Evolutionary conservation across 2,888 invertebrate species (phyloP).

Genomic region (Panopea generosa): DNA sequence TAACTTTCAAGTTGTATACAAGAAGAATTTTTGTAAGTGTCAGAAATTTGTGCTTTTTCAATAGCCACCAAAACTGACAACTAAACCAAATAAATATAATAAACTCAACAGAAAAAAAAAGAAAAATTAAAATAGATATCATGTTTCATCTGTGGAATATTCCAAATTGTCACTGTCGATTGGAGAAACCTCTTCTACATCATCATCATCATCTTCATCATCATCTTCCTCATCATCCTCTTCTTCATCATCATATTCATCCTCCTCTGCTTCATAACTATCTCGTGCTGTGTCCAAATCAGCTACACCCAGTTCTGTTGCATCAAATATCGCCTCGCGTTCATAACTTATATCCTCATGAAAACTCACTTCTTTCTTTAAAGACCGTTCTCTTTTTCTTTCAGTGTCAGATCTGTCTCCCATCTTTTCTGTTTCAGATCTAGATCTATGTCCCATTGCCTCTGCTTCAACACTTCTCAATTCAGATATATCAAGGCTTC

Average conservation of each 20-base stretch:
- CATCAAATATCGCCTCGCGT: constrained; percentile 49
- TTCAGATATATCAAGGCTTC: constrained; percentile 13
- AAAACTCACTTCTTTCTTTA: constrained; percentile 55
- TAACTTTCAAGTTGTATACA: too few relatives aligned
- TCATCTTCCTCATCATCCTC: constrained; percentile 41
- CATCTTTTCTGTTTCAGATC: too few relatives aligned
- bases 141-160: constrained; percentile 58
- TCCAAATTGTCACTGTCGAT: constrained; percentile 57
- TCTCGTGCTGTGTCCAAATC: constrained; percentile 27
- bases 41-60: too few relatives aligned
- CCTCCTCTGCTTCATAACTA: constrained; percentile 12
- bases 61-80: too few relatives aligned
- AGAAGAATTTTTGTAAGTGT: too few relatives aligned
- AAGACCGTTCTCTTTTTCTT: constrained; percentile 3
- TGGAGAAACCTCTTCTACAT: constrained; percentile 52
- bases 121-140: too few relatives aligned
- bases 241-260: constrained; percentile 36
- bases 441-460: too few relatives aligned
- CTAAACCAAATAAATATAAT: too few relatives aligned
- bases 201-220: constrained; percentile 46
- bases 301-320: constrained; percentile 48
- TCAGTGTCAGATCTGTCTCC: neutral
- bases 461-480: constrained; percentile 4
- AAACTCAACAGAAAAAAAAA: too few relatives aligned
- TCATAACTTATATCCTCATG: constrained; percentile 24